Base-by-base conservation (phyloP, 2,113 vertebrate species). In the Semicossyphus pulcher region DNA sequence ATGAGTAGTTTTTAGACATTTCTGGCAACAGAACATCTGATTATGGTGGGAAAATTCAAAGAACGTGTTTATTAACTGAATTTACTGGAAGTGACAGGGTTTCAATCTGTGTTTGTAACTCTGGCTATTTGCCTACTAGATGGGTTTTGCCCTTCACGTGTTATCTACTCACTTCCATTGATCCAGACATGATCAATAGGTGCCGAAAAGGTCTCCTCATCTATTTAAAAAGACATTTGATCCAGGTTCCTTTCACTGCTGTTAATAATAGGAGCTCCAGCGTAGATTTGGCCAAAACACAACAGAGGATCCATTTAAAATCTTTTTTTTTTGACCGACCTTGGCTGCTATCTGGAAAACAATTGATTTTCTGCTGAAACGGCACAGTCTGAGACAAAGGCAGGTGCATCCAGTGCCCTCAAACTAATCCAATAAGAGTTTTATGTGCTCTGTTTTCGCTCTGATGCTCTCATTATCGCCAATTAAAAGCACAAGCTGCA, bases 221-320 rank as follows among this genome's bases (percentile, higher is more conserved):
- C 31, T 41, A 36, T 37, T 39, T 4, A 53, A 47, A 73, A 28
- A n/a, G 7, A 56, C 68, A 67, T 10, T n/a, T 14, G 20, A 73
- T n/a, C 58, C n/a, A 57, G 16, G 11, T 20, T 67, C 31, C 15
- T 26, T 39, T 49, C 53, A 44, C 18, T 69, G 5, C 7, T 12
- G 16, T 16, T 72, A 53, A 69, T 61, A 41, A 51, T 12, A 69
- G 47, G 18, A 42, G 36, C 34, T 66, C 15, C n/a, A 45, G 18
- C 5, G 1, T 1, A 8, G 29, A 60, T 4, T 41, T 60, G 15
- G 41, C 45, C 32, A 26, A 54, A 83, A 49, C 7, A 28, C 25
- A 48, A 48, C 58, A 10, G 0, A 14, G 23, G 52, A 72, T 10
- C 20, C 7, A 39, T 34, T 21, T 1, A 54, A 36, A 61, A 20